phyloP scores from a whole-genome alignment of 2,113 vertebrate species.

The Heliornis fulica region DNA sequence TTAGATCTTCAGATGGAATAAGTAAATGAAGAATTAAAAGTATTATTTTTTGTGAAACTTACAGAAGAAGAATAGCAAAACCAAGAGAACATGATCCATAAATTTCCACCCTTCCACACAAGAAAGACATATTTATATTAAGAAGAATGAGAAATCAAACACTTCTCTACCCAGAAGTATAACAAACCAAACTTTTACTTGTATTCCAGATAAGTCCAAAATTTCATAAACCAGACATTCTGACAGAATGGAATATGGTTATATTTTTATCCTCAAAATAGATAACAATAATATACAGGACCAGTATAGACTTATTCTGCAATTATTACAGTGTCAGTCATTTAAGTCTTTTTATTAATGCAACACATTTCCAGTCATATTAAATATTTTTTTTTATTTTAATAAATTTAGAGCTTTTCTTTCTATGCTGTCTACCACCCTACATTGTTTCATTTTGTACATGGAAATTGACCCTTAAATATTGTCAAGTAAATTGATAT shows the following conservation, averaged over 20 bases:
- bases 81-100: not conserved
- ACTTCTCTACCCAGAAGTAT: not conserved
- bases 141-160: not conserved
- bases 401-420: not conserved
- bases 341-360: not conserved
- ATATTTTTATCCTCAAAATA: not conserved
- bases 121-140: not conserved
- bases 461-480: not conserved
- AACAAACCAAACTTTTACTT: not conserved
- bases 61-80: not conserved
- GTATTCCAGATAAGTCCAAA: not conserved
- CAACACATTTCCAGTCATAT: not conserved
- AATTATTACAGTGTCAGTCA: not conserved
- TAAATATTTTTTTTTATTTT: not conserved
- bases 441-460: not conserved
- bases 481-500: not conserved
- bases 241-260: not conserved
- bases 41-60: not conserved
- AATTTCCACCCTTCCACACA: not conserved
- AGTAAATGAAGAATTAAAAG: not conserved
- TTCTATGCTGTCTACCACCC: not conserved
- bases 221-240: not conserved
- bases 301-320: not conserved
- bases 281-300: not conserved
- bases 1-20: not conserved